Base-by-base conservation (phyloP, 2,113 vertebrate species). In the Onychostoma macrolepis region DNA sequence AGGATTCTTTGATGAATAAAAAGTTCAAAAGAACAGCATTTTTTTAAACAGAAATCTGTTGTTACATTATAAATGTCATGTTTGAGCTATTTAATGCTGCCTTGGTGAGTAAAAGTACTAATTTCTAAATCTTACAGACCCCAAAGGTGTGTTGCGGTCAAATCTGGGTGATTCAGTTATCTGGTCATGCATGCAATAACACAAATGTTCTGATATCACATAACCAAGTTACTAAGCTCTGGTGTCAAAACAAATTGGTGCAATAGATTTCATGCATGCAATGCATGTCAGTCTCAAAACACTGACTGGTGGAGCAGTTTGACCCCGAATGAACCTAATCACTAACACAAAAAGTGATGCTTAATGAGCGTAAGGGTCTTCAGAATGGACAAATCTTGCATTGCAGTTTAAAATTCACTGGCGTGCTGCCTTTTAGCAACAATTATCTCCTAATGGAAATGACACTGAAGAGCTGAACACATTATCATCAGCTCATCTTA, bases 401-500 rank as follows among this genome's bases (percentile, higher is more conserved):
- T 53, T 8, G 28, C 4, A 19, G 4, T 11, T 21, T 4, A 30
- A 53, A 53, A 77, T 5, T 3, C 72, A 75, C 48, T 30, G 28
- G 19, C 56, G 21, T 58, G n/a, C 77, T 17, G 80, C 61, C 9
- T 67, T 48, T 82, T 13, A 82, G 38, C 21, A 17, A 6, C n/a
- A 19, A 30, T 67, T 24, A 11, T 30, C 38, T 5, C 61, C 15
- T 67, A 33, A 36, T 50, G 74, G 38, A 21, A n/a, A 38, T n/a
- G 33, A 36, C 30, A 12, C 13, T 67, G n/a, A 74, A 41, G 24
- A 43, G 77, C 26, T 76, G 82, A 43, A 58, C 17, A 15, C 21
- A 21, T 69, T 80, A 48, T 26, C 72, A 87, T 87, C 83, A 58
- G 86, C 86, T 85, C 87, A 76, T 88, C 85, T 74, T 17, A 91